A percentile compares a stretch with the other conserved stretches of the same genome.
These are phyloP conservation scores for Corythaixoides concolor DNA, from an alignment of 2,113 vertebrate species.

Conservation along the genomic window DNA sequence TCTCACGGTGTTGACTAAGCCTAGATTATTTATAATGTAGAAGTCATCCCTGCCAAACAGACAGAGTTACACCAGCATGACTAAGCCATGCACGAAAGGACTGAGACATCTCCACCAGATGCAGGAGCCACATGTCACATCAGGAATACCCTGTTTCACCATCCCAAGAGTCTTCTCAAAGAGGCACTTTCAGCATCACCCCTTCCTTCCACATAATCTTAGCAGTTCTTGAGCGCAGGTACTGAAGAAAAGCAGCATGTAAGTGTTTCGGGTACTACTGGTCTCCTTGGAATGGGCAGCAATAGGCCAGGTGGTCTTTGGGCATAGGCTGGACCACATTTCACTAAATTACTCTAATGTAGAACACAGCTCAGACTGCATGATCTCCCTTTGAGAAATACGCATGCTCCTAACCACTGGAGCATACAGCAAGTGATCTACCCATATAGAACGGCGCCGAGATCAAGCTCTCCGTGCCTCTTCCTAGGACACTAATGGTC, in stretches of 20 bases:
- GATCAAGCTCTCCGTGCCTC: not conserved
- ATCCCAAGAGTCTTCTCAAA: not conserved
- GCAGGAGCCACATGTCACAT: not conserved
- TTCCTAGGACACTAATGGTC: not conserved
- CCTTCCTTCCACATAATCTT: not conserved
- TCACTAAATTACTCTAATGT: not conserved
- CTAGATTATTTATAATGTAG: not conserved
- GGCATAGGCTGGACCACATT: not conserved
- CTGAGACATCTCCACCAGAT: not conserved
- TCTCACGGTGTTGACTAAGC: not conserved
- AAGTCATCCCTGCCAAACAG: not conserved
- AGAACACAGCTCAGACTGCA: not conserved
- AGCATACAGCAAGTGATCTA: not conserved
- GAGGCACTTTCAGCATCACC: not conserved
- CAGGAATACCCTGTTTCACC: not conserved
- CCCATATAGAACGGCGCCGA: not conserved
- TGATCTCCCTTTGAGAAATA: not conserved
- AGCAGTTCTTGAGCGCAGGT: not conserved
- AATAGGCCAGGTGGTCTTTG: not conserved
- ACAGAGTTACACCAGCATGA: not conserved
- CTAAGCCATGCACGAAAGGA: not conserved
- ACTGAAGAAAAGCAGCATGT: not conserved
- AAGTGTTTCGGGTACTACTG: not conserved
- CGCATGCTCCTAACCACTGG: not conserved
- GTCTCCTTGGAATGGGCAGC: not conserved